phyloP scores from a whole-genome alignment of 2,113 vertebrate genomes.

The Dryoscopus gambensis region DNA sequence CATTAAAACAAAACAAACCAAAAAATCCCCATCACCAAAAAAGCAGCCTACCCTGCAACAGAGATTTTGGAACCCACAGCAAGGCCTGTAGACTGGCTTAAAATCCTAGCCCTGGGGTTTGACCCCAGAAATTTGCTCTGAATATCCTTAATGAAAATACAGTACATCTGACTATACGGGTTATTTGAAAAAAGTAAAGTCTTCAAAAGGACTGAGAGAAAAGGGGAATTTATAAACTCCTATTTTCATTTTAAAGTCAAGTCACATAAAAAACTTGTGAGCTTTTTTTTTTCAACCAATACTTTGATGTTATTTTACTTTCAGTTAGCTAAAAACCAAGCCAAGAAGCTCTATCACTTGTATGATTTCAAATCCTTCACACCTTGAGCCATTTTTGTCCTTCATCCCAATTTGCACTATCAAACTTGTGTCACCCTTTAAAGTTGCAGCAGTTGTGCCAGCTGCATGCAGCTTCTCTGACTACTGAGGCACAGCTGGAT shows the following conservation, averaged over 20 bases:
- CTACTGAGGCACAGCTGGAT: neutral
- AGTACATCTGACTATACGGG: neutral
- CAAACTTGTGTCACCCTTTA: neutral
- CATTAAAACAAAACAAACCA: neutral
- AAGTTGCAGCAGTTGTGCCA: neutral
- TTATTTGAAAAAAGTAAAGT: neutral
- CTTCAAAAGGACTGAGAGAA: neutral
- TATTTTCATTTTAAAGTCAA: neutral
- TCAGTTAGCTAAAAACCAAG: neutral
- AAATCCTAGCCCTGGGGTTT: neutral
- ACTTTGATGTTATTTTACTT: neutral
- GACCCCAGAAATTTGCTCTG: neutral
- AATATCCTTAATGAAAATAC: neutral
- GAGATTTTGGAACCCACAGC: neutral
- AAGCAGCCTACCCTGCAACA: neutral
- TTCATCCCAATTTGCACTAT: neutral
- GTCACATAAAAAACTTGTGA: fast-evolving
- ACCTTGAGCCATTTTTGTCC: neutral
- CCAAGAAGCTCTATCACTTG: neutral
- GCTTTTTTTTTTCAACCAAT: neutral
- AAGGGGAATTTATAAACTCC: neutral
- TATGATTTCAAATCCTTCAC: neutral
- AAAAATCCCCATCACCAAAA: neutral
- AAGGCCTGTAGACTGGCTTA: neutral
- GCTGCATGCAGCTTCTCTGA: neutral